Percentiles rank a stretch among this genome's conserved stretches.
phyloP scores from a whole-genome alignment of 1,140 invertebrate genomes.

The Pseudomyrmex pallidus region DNA sequence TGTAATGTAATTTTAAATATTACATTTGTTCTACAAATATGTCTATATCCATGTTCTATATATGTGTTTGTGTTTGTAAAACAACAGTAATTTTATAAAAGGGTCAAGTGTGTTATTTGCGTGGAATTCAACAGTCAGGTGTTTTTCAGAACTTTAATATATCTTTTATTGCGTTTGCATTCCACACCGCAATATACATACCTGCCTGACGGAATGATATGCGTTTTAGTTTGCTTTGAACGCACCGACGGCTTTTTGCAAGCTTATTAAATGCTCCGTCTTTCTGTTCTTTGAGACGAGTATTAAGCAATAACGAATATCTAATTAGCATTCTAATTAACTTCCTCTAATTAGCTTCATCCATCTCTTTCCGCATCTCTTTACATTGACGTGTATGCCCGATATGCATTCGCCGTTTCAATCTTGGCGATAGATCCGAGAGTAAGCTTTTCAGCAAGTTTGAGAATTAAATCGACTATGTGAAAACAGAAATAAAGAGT shows the following conservation, averaged over 20 bases:
- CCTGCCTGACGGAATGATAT: not conserved
- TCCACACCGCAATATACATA: constrained; percentile 3
- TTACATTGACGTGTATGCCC: constrained; percentile 2
- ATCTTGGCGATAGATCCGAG: constrained; percentile 13
- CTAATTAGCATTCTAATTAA: constrained; percentile 24
- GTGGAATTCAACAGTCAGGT: not conserved
- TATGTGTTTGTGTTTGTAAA: not conserved
- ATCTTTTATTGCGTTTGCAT: constrained; percentile 4
- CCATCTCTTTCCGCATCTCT: constrained; percentile 17
- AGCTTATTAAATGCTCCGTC: constrained; percentile 28
- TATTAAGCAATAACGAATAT: constrained; percentile 51
- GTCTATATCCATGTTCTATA: no score
- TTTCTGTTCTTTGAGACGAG: constrained; percentile 11
- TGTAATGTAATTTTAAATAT: constrained; percentile 8
- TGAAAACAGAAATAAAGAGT: constrained; percentile 49
- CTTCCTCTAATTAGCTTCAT: constrained; percentile 21
- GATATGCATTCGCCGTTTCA: not conserved
- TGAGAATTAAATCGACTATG: constrained; percentile 28
- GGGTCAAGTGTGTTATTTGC: not conserved
- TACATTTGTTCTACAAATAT: no score
- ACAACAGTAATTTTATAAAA: constrained; percentile 37
- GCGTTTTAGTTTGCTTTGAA: constrained; percentile 20
- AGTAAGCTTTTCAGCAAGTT: constrained; percentile 30
- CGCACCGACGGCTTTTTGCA: not conserved
- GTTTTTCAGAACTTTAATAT: constrained; percentile 37